Base-by-base conservation (phyloP, 1,140 invertebrate species). In the Drosophila ohnishii region DNA sequence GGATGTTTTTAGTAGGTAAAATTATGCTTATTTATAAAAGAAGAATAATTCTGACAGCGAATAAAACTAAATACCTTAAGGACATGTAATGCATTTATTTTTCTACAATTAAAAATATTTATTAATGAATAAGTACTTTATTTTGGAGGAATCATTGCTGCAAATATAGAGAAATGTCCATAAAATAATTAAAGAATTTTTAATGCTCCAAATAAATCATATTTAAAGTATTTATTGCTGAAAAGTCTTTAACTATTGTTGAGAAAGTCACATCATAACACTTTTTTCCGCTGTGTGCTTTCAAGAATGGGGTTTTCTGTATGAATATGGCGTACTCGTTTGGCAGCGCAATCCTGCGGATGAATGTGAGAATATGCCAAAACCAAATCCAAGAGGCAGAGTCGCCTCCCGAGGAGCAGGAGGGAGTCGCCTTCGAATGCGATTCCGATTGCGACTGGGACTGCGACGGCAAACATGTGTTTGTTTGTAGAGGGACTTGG, bases 281-380 rank as follows among this genome's bases (percentile, higher is more conserved):
- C 34, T 2, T 30, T 37, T 75, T 70, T 25, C 37, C 37, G 10
- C 60, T 25, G 39, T 69, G 34, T 14, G 19, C n/a, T 10, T 30
- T 13, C 9, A 19, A 60, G 57, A 40, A 32, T 56, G 59, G 53
- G 44, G 59, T 45, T 35, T 22, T 79, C 59, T 55, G 72, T 57
- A 53, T 70, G 62, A 57, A 62, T 74, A 67, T 61, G 58, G 75
- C 61, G 44, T 58, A 50, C 39, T 58, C 60, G 65, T 53, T 60
- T 76, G 62, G 58, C 74, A 57, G 10, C 45, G 72, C 60, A 70
- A 61, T 74, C 55, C 66, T 85, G 55, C 55, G 78, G 63, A 72
- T 70, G 83, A 87, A 86, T 86, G 83, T 87, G 83, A 86, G 83
- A 86, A 86, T 86, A 88, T 86, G 83, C 83, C 83, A 87, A 87